Percentiles rank a stretch among this genome's conserved stretches.
phyloP scores from a whole-genome alignment of 2,797 vertebrate species.

The Artibeus jamaicensis region DNA sequence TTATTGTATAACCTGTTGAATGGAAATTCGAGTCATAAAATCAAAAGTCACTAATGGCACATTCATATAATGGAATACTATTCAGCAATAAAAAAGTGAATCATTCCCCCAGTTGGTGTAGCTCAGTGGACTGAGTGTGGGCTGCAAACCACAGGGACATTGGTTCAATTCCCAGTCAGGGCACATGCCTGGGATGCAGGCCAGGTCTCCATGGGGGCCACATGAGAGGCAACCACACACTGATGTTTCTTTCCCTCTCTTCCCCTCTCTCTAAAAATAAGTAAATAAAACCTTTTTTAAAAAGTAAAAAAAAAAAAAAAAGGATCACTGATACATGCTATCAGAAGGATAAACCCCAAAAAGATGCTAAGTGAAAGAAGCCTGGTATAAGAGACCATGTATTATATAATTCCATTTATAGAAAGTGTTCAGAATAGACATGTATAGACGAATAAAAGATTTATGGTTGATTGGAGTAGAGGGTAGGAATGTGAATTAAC shows the following conservation, averaged over 20 bases:
- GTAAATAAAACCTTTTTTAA: no score
- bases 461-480: background rate
- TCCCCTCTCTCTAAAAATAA: no score
- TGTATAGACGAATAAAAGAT: background rate
- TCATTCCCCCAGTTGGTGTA: no score
- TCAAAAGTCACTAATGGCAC: background rate
- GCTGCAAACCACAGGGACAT: no score
- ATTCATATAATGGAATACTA: background rate
- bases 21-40: background rate
- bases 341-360: background rate
- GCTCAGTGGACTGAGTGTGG: no score
- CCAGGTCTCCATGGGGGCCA: no score
- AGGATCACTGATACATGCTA: background rate
- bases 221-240: no score
- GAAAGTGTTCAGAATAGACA: background rate
- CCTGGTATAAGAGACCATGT: background rate
- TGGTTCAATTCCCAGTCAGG: no score
- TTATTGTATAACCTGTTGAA: background rate
- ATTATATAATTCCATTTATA: background rate
- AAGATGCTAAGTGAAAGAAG: constrained; percentile 24
- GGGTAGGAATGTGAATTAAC: background rate
- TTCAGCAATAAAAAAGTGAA: background rate
- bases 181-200: no score
- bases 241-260: no score
- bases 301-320: no score